Evolutionary conservation across 2,113 vertebrate genomes (phyloP).

Genomic region (Tetraodon nigroviridis): DNA sequence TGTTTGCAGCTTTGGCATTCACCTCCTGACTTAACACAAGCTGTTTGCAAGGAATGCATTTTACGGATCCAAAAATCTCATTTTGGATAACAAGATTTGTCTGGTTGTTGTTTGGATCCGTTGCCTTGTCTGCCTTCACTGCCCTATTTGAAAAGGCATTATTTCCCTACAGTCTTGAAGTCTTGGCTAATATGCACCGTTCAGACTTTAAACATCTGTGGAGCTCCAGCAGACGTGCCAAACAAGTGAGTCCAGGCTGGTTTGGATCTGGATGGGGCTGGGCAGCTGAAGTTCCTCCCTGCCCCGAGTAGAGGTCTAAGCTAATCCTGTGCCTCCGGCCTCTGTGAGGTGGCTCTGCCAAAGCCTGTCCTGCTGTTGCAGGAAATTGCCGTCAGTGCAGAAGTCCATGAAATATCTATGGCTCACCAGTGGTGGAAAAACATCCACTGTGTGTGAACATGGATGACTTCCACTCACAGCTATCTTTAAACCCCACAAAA

Average conservation of each 20-base stretch:
- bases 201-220: slow-evolving; percentile 35
- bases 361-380: slow-evolving; percentile 71
- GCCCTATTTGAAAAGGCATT: slow-evolving; percentile 5
- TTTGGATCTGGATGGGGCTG: slow-evolving; percentile 41
- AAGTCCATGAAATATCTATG: slow-evolving; percentile 60
- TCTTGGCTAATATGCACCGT: slow-evolving; percentile 42
- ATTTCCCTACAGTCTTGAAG: slow-evolving; percentile 48
- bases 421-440: slow-evolving; percentile 31
- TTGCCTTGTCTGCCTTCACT: neutral
- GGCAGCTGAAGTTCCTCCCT: slow-evolving; percentile 65
- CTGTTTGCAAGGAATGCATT: neutral
- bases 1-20: no score
- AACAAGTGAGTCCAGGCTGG: slow-evolving; percentile 50
- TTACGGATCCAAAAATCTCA: neutral
- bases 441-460: slow-evolving; percentile 21
- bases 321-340: slow-evolving; percentile 71
- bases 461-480: slow-evolving; percentile 47
- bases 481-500: slow-evolving; percentile 15
- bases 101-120: neutral
- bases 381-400: slow-evolving; percentile 76
- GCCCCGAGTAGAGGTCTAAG: slow-evolving; percentile 65
- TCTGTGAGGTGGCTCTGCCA: slow-evolving; percentile 64
- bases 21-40: neutral
- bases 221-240: slow-evolving; percentile 53
- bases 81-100: neutral